A percentile compares a stretch with the other conserved stretches of the same genome.
Evolutionary conservation across 2,797 vertebrate species (phyloP).

Genomic region (Sternarchorhynchus goeldii): DNA sequence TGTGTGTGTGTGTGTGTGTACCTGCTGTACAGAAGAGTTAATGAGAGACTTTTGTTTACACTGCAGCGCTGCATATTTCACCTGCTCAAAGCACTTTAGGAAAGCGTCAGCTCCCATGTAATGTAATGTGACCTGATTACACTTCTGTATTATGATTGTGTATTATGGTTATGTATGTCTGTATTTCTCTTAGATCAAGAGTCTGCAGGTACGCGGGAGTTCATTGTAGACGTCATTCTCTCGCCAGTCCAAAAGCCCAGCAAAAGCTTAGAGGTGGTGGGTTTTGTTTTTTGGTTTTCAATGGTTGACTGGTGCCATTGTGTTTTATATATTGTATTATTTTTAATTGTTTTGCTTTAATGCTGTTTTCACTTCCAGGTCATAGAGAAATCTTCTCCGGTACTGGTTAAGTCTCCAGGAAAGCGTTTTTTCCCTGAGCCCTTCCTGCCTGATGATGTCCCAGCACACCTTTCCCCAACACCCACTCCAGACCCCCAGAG

Average conservation of each 20-base stretch:
- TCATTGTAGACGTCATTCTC: constrained; percentile 60
- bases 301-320: neutral
- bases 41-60: no score
- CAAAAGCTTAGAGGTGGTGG: constrained; percentile 52
- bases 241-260: constrained; percentile 62
- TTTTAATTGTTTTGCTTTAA: neutral
- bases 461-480: constrained; percentile 34
- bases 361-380: constrained; percentile 55
- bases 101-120: no score
- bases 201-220: constrained; percentile 55
- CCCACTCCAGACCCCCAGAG: constrained; percentile 62
- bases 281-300: neutral
- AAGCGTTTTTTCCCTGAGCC: constrained; percentile 80
- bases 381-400: constrained; percentile 45
- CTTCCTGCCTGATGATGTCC: constrained; percentile 66
- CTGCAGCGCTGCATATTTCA: no score
- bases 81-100: no score
- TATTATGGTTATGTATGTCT: constrained; percentile 23
- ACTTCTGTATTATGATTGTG: no score
- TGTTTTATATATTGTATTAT: neutral
- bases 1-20: no score
- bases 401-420: constrained; percentile 69
- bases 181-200: constrained; percentile 62
- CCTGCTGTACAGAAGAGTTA: no score
- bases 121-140: no score